Evolutionary conservation across 53 echinoderm and acorn worm genomes (phyloP), one percentile per base, ranked within the genome.

Genomic region (Echinarachnius parma): DNA sequence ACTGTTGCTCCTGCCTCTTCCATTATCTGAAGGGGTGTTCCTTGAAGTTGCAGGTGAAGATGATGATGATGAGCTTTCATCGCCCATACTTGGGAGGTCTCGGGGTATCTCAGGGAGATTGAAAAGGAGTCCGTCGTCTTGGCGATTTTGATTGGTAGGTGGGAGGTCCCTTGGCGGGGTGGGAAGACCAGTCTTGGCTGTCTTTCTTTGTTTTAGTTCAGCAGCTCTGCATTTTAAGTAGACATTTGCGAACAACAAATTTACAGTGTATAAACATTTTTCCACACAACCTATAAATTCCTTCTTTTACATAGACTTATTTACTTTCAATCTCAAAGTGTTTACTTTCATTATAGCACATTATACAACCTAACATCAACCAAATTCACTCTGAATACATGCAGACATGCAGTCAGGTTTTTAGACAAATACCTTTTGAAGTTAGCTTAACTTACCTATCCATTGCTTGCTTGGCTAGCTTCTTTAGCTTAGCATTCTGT

Each of bases 401-500:
- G n/a, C n/a, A n/a, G n/a, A n/a, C n/a, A n/a, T n/a, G n/a, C n/a
- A n/a, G n/a, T n/a, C n/a, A n/a, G n/a, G n/a, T n/a, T n/a, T n/a
- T n/a, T n/a, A n/a, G n/a, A n/a, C n/a, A 39, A 9, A 13, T 39
- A 39, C 39, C 39, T 13, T 39, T 39, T 39, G 39, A 39, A 39
- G 7, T 13, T 39, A 13, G 13, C 52, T 50, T 19, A 4, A 77
- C 63, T 64, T 86, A 94, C 95, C 95, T 94, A 77, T 94, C 95
- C 28, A 94, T 42, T 8, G 95, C 95, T 59, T 90, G 87, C 67
- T 74, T 84, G 0, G 95, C 95, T 34, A 94, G 48, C 76, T 69
- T 81, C 27, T 84, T 84, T 13, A 94, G 34, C 64, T 90, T 94
- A 13, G 53, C 60, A 59, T 86, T 86, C 46, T 66, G 79, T 1